Evolutionary conservation across 2,113 vertebrate genomes (phyloP).

Genomic region (Mesocricetus auratus): DNA sequence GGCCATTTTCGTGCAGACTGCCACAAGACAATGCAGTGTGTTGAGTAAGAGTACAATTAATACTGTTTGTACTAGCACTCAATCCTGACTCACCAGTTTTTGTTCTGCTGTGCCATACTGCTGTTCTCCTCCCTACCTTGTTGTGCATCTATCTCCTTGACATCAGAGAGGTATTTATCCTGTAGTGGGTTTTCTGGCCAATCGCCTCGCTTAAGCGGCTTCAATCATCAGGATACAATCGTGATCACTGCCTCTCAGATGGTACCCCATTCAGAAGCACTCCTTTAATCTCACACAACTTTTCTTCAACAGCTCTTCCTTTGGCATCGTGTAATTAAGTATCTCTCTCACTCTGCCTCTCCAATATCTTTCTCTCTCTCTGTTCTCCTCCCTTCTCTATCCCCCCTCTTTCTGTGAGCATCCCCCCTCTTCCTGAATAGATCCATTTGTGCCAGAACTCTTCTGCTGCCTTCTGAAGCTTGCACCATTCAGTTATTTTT

Average conservation of each 20-base stretch:
- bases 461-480: conserved; percentile 72
- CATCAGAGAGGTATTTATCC: conserved; percentile 51
- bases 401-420: background rate
- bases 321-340: conserved; percentile 78
- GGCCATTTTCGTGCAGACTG: background rate
- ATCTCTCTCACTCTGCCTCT: background rate
- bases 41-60: background rate
- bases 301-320: conserved; percentile 74
- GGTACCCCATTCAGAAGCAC: conserved; percentile 67
- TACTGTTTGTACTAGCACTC: background rate
- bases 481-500: conserved; percentile 78
- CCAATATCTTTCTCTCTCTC: background rate
- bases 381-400: background rate
- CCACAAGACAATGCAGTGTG: background rate
- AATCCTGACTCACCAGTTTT: conserved; percentile 5
- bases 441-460: conserved; percentile 71
- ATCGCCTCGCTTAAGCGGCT: conserved; percentile 54
- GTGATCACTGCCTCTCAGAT: conserved; percentile 57
- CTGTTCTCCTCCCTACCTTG: background rate
- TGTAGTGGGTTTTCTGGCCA: conserved; percentile 60
- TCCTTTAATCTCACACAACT: conserved; percentile 71
- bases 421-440: conserved; percentile 26
- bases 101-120: background rate
- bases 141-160: conserved; percentile 38
- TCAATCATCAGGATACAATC: conserved; percentile 46